Percentiles rank a stretch among this genome's conserved stretches.
Evolutionary conservation across 2,888 invertebrate genomes (phyloP).

Genomic region (Endomychus coccineus): DNA sequence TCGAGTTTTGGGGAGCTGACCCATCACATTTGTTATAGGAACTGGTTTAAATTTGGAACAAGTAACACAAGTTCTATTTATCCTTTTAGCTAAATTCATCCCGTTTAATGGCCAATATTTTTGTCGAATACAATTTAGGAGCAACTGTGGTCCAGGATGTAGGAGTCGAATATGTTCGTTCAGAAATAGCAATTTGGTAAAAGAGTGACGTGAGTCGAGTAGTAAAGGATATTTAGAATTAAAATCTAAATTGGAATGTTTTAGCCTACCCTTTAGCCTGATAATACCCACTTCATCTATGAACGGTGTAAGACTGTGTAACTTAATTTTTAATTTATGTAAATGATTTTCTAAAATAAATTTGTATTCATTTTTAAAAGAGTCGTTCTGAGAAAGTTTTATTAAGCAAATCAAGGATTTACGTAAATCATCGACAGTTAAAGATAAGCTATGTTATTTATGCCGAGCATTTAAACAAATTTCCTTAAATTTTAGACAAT

Average conservation of each 20-base stretch:
- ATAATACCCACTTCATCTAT: not conserved
- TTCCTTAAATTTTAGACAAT: conserved; percentile 1
- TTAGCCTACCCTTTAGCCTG: conserved; percentile 18
- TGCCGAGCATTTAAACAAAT: not conserved
- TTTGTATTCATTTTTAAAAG: not conserved
- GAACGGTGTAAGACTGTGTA: not conserved
- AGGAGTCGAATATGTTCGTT: conserved; percentile 9
- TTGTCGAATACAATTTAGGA: conserved; percentile 10
- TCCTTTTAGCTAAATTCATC: conserved; percentile 5
- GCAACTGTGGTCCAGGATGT: conserved; percentile 12
- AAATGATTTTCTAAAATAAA: not conserved
- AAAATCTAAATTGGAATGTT: conserved; percentile 10
- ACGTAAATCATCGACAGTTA: not conserved
- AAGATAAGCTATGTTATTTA: not conserved
- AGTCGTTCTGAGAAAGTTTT: not conserved
- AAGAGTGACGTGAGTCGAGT: conserved; percentile 5
- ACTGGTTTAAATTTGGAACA: conserved; percentile 17
- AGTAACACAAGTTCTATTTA: conserved; percentile 9
- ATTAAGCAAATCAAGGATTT: not conserved
- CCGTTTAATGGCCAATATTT: conserved; percentile 15
- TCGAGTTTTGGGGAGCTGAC: conserved; percentile 15
- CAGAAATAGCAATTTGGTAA: conserved; percentile 15
- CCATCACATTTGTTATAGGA: conserved; percentile 13
- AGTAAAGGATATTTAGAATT: conserved; percentile 17
- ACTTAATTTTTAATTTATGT: not conserved